Conservation (phyloP, 2,113 vertebrate genomes). For the Siniperca chuatsi region DNA sequence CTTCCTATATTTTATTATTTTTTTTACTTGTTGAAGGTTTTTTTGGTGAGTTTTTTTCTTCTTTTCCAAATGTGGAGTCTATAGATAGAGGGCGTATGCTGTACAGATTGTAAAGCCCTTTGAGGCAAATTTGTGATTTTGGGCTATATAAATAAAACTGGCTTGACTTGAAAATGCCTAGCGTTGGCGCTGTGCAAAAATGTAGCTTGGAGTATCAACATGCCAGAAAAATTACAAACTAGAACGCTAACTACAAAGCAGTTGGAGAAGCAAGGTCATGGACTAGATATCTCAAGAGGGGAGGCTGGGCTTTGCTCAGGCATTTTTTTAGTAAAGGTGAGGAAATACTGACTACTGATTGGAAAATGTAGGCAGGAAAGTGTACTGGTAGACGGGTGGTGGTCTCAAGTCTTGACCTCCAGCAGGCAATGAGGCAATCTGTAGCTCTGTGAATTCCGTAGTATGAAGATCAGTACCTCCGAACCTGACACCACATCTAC, state of each 20-base stretch:
- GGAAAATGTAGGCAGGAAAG: not conserved
- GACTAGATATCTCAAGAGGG: not conserved
- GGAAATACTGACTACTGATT: not conserved
- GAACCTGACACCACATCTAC: not conserved
- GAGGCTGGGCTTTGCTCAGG: not conserved
- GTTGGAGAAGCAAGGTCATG: not conserved
- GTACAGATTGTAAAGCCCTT: too few species aligned
- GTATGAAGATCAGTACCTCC: not conserved
- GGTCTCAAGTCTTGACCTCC: not conserved
- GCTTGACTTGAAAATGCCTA: too few species aligned
- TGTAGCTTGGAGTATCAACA: not conserved
- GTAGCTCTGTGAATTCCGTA: not conserved
- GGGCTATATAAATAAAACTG: too few species aligned
- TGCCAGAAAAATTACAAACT: not conserved
- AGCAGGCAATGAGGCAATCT: not conserved
- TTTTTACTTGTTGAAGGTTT: too few species aligned
- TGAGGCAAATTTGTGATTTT: too few species aligned
- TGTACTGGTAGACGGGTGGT: not conserved
- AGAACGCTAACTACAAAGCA: too few species aligned
- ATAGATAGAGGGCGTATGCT: too few species aligned
- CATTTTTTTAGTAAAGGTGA: not conserved
- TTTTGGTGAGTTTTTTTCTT: too few species aligned
- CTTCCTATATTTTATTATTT: too few species aligned
- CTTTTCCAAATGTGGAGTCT: too few species aligned
- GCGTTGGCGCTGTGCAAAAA: too few species aligned